A percentile compares a stretch with the other conserved stretches of the same genome.
Evolutionary conservation across 2,888 invertebrate species (phyloP).

Genomic region (Drosophila peninsularis): DNA sequence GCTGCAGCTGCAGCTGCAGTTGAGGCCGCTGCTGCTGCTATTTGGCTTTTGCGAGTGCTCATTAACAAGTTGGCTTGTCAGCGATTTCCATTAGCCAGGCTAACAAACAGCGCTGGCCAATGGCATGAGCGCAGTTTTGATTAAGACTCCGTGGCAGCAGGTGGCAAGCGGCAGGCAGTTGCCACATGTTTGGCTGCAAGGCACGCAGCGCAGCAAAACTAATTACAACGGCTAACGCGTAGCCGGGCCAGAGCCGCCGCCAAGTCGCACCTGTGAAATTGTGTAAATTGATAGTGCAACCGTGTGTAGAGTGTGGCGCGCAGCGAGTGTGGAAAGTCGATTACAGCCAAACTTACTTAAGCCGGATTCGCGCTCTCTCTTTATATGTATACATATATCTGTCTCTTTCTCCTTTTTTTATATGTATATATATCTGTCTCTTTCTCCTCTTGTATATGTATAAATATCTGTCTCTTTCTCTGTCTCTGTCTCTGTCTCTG

Average conservation of each 20-base stretch:
- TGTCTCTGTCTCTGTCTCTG: too few relatives aligned
- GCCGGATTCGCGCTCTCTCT: not conserved
- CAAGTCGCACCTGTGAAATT: conserved; percentile 17
- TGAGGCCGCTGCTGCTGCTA: not conserved
- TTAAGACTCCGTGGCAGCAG: conserved; percentile 38
- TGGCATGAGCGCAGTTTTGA: conserved; percentile 46
- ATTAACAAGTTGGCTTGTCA: conserved; percentile 28
- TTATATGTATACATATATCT: not conserved
- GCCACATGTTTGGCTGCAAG: conserved; percentile 31
- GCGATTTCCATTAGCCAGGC: conserved; percentile 37
- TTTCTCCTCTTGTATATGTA: too few relatives aligned
- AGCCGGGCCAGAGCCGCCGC: conserved; percentile 9
- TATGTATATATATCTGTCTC: not conserved
- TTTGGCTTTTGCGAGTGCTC: conserved; percentile 18
- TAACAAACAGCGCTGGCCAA: conserved; percentile 8
- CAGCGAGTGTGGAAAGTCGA: conserved; percentile 12
- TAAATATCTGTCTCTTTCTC: not conserved
- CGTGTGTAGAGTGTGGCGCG: conserved; percentile 11
- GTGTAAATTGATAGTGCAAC: conserved; percentile 17
- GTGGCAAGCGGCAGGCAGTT: conserved; percentile 14
- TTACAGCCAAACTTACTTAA: conserved; percentile 9
- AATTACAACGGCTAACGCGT: conserved; percentile 39
- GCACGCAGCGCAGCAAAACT: conserved; percentile 47
- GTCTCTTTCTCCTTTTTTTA: not conserved
- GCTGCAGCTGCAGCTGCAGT: not conserved